Evolutionary conservation across 2,888 invertebrate genomes (phyloP), one percentile per base, ranked within the genome.

Genomic region (Agriotes lineatus): DNA sequence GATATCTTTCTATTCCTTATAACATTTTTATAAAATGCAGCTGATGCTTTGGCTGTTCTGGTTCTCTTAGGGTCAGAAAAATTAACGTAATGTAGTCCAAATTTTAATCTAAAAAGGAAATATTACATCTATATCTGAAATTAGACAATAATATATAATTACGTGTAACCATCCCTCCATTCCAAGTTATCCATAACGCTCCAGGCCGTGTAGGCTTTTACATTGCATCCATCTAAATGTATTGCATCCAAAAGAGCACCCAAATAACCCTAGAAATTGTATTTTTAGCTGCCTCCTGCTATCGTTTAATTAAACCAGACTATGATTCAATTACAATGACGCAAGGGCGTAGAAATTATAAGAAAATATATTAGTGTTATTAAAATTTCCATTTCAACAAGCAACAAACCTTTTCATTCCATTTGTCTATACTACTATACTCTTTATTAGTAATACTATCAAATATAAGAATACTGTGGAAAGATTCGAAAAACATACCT

Each of bases 151-250:
- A 16, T 12, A 16, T 54, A 16, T 56, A 56, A 89, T 89, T 86
- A 91, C 88, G 89, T 88, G 79, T 88, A 94, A 20, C 94, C 95
- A 44, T 87, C 85, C 67, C 86, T 86, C 94, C 94, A 95, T 81
- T 95, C 94, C 82, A 91, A 93, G 79, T 93, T 93, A 78, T 96
- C 95, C 83, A 95, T 87, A 12, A 95, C 82, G 72, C 91, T 91
- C 93, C 94, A 94, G 61, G 90, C 88, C 0, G 91, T 88, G 78
- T 94, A 95, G 0, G 90, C 92, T 6, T 85, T 79, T 0, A 92
- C 86, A 56, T 85, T 85, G 71, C 89, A 90, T 0, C 87, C 86
- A 78, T 91, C 90, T 35, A 86, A 84, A 0, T 78, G 74, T 0
- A 90, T 77, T 0, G 89, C 88, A 1, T 82, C 75, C 44, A 86